phyloP scores from a whole-genome alignment of 2,113 vertebrate genomes.

The Entosphenus tridentatus region DNA sequence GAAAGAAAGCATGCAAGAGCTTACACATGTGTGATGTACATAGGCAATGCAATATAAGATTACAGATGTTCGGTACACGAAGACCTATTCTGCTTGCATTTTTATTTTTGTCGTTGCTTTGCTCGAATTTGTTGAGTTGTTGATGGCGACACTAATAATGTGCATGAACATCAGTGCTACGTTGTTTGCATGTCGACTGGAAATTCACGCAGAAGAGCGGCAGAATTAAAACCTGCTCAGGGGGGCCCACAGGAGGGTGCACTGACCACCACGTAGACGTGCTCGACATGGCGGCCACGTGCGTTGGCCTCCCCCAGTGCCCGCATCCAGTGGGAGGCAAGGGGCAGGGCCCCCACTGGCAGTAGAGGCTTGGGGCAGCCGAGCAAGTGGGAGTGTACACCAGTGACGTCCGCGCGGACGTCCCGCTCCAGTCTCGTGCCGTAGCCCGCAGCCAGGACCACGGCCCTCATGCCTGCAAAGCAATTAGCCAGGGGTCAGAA shows the following conservation, averaged over 20 bases:
- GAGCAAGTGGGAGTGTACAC: constrained; percentile 19
- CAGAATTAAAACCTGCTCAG: constrained; percentile 7
- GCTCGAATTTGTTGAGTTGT: not conserved
- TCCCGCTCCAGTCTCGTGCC: constrained; percentile 36
- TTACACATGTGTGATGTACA: no score
- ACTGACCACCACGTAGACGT: constrained; percentile 30
- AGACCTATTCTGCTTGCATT: no score
- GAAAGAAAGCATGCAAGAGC: no score
- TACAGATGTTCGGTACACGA: no score
- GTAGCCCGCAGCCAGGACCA: constrained; percentile 40
- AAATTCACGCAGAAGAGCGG: not conserved
- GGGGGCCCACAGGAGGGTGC: not conserved
- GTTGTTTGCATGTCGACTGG: not conserved
- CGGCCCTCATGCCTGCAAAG: constrained; percentile 25
- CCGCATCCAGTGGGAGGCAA: constrained; percentile 29
- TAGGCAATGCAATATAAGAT: no score
- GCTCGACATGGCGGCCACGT: constrained; percentile 13
- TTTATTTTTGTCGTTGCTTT: no score
- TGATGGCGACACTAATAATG: not conserved
- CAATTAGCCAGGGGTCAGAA: constrained; percentile 6
- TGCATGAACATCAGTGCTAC: not conserved
- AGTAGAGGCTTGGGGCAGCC: constrained; percentile 30
- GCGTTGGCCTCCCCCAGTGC: constrained; percentile 16
- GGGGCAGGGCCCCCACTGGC: constrained; percentile 20
- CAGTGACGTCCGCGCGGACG: constrained; percentile 19